Percentiles rank a stretch among this genome's conserved stretches.
Evolutionary conservation across 2,797 vertebrate species (phyloP).

Genomic region (Oryzias sinensis): DNA sequence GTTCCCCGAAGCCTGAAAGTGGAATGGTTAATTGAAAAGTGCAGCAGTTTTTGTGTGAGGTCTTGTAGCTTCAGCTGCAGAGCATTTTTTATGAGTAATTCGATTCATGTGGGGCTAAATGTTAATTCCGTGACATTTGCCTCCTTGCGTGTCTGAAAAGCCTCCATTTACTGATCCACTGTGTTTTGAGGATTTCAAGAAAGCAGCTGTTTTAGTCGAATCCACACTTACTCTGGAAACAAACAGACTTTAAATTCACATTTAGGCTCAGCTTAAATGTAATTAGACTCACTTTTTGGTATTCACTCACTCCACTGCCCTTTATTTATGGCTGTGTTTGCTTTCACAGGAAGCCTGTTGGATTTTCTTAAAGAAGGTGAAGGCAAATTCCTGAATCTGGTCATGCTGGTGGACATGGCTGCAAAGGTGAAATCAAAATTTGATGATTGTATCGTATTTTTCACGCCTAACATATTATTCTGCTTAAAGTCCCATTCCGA

Average conservation of each 20-base stretch:
- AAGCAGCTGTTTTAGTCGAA: background rate
- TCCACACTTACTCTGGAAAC: background rate
- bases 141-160: background rate
- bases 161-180: slow-evolving; percentile 19
- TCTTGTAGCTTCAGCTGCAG: slow-evolving; percentile 48
- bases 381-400: slow-evolving; percentile 91
- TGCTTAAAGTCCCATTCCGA: too few relatives aligned
- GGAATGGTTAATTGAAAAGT: slow-evolving; percentile 59
- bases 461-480: slow-evolving; percentile 10
- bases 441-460: slow-evolving; percentile 1
- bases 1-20: slow-evolving; percentile 43
- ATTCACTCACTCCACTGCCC: slow-evolving; percentile 9
- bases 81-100: slow-evolving; percentile 28
- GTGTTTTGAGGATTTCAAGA: slow-evolving; percentile 12
- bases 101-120: slow-evolving; percentile 41
- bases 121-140: slow-evolving; percentile 26
- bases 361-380: slow-evolving; percentile 97
- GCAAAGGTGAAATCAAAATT: slow-evolving; percentile 82
- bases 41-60: slow-evolving; percentile 46
- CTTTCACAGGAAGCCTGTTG: slow-evolving; percentile 85
- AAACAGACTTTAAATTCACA: background rate
- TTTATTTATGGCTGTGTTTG: slow-evolving; percentile 16
- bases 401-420: slow-evolving; percentile 94
- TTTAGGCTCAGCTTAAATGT: slow-evolving; percentile 13
- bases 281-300: slow-evolving; percentile 14